Base-by-base conservation (phyloP, 1,140 invertebrate genomes). In the Zaprionus camerounensis region DNA sequence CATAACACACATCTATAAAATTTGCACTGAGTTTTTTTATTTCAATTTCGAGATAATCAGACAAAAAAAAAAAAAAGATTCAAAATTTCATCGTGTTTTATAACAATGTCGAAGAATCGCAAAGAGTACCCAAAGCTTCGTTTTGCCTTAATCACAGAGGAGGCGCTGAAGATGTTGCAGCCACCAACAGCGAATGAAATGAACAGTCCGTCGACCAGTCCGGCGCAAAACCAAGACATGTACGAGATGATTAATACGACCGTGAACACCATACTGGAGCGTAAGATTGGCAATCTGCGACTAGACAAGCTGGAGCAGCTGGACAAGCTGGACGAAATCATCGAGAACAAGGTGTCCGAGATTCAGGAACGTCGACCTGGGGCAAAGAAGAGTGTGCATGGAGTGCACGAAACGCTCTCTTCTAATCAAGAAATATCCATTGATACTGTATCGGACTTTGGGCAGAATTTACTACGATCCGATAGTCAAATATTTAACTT, bases 91-190 rank as follows among this genome's bases (percentile, higher is more conserved):
- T 26, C 9, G n/a, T 34, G 12, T 15, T 12, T n/a, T 26, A 64
- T 63, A 20, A 2, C 31, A 24, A 56, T 56, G 41, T 51, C 46
- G 46, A 51, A 51, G 46, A 51, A n/a, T 11, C 22, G 9, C 46
- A 56, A 62, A 7, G 31, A 61, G 2, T 80, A 55, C 51, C 78
- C 80, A 0, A 82, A 81, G 9, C 11, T 78, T 44, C 78, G 80
- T 1, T 81, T 82, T 6, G 80, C 80, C 0, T 26, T 82, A 11
- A 81, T 82, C 31, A 78, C 78, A 11, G 80, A 82, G 26, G 78
- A 77, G 55, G 74, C 67, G 0, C 49, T 82, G 17, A 57, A 80
- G 20, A 77, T 66, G 46, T 49, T 82, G 11, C 46, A 65, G 0
- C 73, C 68, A 13, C 51, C 5, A n/a, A n/a, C 11, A 15, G 6